Evolutionary conservation across 2,113 vertebrate genomes (phyloP).

Genomic region (Pseudorhombus dupliciocellatus): DNA sequence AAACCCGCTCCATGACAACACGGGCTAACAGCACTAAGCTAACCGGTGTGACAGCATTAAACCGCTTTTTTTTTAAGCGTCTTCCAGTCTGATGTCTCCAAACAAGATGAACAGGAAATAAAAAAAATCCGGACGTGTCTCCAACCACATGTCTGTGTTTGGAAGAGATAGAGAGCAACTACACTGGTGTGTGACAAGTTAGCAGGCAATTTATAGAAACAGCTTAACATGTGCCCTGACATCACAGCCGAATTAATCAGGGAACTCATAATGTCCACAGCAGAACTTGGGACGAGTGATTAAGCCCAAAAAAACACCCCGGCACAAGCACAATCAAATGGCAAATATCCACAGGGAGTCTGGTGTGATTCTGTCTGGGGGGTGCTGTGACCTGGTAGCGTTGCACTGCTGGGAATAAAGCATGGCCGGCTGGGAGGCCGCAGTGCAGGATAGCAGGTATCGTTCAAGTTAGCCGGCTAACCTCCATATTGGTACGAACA

Average conservation of each 20-base stretch:
- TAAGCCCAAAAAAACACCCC: background rate
- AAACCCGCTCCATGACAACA: background rate
- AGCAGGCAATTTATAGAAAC: background rate
- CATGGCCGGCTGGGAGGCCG: conserved; percentile 59
- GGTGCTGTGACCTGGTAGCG: conserved; percentile 47
- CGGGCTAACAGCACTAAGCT: background rate
- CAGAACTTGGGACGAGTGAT: background rate
- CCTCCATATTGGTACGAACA: background rate
- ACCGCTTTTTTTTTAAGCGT: background rate
- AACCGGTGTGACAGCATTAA: background rate
- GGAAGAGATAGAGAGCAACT: background rate
- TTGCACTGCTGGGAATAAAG: conserved; percentile 27
- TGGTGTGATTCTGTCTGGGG: background rate
- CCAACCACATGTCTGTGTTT: background rate
- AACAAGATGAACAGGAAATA: too few species aligned
- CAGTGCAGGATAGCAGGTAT: conserved; percentile 25
- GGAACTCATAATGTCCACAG: background rate
- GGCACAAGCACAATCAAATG: background rate
- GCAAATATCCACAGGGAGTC: background rate
- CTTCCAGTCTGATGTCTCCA: background rate
- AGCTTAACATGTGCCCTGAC: background rate
- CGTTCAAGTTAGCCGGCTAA: conserved; percentile 17
- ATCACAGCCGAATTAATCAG: background rate
- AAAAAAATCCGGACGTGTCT: background rate
- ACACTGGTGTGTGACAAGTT: background rate